Evolutionary conservation across 2,888 invertebrate species (phyloP).

Genomic region (Agrochola litura): DNA sequence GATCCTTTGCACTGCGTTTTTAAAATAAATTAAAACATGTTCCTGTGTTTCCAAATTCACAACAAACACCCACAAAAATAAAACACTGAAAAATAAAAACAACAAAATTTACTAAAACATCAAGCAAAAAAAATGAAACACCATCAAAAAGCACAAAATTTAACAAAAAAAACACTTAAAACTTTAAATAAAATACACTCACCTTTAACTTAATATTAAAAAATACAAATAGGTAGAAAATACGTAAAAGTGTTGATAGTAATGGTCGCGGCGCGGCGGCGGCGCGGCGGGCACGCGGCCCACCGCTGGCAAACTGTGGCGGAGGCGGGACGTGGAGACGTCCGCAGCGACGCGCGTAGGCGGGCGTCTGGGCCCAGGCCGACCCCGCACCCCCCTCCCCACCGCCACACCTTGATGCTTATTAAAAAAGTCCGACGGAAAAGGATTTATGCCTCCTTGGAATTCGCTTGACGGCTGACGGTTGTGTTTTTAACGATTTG

Average conservation of each 20-base stretch:
- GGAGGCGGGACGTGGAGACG: conserved; percentile 78
- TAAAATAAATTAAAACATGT: conserved; percentile 16
- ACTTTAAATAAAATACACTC: conserved; percentile 53
- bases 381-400: conserved; percentile 30
- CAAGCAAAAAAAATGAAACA: conserved; percentile 19
- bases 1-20: no score
- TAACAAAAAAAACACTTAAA: conserved; percentile 10
- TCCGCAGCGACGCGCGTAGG: conserved; percentile 86
- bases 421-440: conserved; percentile 73
- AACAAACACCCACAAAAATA: conserved; percentile 29
- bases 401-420: conserved; percentile 74
- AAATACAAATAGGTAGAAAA: conserved; percentile 69
- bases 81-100: conserved; percentile 12
- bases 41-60: conserved; percentile 16
- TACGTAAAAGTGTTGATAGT: conserved; percentile 53
- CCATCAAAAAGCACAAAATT: conserved; percentile 18
- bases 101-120: conserved; percentile 17
- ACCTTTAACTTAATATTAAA: conserved; percentile 67
- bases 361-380: conserved; percentile 80
- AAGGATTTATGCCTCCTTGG: conserved; percentile 71
- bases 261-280: conserved; percentile 38
- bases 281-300: conserved; percentile 87
- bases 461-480: conserved; percentile 57
- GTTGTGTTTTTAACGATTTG: conserved; percentile 64
- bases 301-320: conserved; percentile 88